phyloP scores from a whole-genome alignment of 2,113 vertebrate genomes.

The Anarhynchus alexandrinus region DNA sequence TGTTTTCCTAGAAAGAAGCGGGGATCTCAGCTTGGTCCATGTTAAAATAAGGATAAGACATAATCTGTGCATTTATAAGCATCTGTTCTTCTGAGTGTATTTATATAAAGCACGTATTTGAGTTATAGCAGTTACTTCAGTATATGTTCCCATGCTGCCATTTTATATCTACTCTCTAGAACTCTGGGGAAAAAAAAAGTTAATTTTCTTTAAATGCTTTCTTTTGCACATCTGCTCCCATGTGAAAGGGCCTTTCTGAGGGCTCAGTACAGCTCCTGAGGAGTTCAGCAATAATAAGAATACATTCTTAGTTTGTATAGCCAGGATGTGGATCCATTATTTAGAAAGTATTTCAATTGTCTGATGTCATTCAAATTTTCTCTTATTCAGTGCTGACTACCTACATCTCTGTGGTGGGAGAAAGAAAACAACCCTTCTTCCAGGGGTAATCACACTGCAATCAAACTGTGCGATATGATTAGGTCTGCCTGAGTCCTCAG shows the following conservation, averaged over 20 bases:
- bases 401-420: neutral
- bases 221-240: neutral
- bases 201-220: constrained; percentile 37
- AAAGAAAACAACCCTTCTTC: constrained; percentile 52
- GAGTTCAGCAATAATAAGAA: constrained; percentile 32
- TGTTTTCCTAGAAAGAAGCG: neutral
- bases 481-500: constrained; percentile 28
- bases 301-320: constrained; percentile 23
- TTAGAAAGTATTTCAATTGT: constrained; percentile 58
- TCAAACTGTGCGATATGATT: constrained; percentile 56
- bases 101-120: neutral
- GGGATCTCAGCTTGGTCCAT: neutral
- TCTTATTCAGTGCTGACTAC: constrained; percentile 39
- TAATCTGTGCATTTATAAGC: neutral
- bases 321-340: constrained; percentile 39
- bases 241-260: constrained; percentile 10
- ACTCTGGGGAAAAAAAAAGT: neutral
- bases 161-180: constrained; percentile 20
- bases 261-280: neutral
- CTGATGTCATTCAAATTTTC: constrained; percentile 59
- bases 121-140: neutral
- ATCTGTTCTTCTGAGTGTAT: neutral
- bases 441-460: constrained; percentile 52
- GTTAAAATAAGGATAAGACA: neutral
- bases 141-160: neutral